Conservation (phyloP, 2,797 vertebrate species). For the Fringilla coelebs region DNA sequence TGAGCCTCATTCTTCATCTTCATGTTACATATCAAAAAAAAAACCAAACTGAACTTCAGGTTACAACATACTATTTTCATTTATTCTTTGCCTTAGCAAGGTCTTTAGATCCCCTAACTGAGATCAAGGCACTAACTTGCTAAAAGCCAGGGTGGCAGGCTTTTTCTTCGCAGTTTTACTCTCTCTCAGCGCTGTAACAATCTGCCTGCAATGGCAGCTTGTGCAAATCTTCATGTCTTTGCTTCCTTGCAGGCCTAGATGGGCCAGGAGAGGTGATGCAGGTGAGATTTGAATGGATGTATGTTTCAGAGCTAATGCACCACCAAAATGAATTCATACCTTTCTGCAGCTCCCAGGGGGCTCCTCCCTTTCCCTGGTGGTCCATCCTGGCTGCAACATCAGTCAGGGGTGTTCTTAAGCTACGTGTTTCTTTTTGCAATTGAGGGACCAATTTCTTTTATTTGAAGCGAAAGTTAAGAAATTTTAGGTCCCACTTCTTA, state of each 20-base stretch:
- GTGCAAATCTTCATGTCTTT: not conserved
- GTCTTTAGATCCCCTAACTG: not conserved
- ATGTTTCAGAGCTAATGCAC: not conserved
- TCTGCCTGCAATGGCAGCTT: not conserved
- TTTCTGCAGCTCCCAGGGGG: not conserved
- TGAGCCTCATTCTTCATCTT: not conserved
- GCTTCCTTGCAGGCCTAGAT: fast-evolving
- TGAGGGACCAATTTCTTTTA: not conserved
- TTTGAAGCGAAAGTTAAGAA: not conserved
- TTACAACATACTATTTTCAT: not conserved
- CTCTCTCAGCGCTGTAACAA: not conserved
- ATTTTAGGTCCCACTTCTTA: not conserved
- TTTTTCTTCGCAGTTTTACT: not conserved
- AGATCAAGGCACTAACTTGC: not conserved
- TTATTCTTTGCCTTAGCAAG: not conserved
- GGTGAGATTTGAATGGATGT: not conserved
- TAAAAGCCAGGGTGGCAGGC: not conserved
- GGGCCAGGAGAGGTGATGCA: not conserved
- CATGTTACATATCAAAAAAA: not conserved
- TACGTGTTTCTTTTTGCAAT: not conserved
- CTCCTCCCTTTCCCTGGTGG: not conserved
- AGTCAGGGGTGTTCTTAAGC: not conserved
- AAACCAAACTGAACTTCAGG: not conserved
- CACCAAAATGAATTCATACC: not conserved
- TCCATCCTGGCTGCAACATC: not conserved